Evolutionary conservation across 1,140 invertebrate species (phyloP).

Genomic region (Psix sp.): DNA sequence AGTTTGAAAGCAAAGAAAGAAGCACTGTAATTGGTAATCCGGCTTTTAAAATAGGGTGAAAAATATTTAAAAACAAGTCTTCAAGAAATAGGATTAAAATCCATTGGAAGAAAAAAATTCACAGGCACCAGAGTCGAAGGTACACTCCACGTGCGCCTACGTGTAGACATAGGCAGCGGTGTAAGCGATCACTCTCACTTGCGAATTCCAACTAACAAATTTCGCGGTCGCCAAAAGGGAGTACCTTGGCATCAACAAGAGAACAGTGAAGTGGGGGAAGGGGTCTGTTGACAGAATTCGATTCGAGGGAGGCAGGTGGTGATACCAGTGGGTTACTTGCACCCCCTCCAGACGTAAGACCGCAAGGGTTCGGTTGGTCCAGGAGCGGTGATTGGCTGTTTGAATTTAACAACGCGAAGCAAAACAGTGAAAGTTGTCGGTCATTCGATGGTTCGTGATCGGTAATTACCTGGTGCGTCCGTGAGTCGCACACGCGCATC

Average conservation of each 20-base stretch:
- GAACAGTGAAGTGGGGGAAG: not conserved
- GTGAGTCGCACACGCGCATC: slow-evolving; percentile 15
- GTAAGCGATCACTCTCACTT: slow-evolving; percentile 44
- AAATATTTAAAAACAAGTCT: not conserved
- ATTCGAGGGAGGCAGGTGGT: too few relatives aligned
- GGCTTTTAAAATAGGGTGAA: too few relatives aligned
- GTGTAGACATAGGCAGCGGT: slow-evolving; percentile 18
- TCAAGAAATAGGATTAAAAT: not conserved
- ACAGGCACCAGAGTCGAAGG: slow-evolving; percentile 32
- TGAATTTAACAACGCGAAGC: slow-evolving; percentile 16
- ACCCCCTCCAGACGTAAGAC: not conserved
- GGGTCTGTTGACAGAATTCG: slow-evolving; percentile 3
- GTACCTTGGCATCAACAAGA: not conserved
- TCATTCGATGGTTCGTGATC: slow-evolving; percentile 26
- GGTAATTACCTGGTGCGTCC: slow-evolving; percentile 18
- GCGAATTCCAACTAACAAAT: slow-evolving; percentile 46
- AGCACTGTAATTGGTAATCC: too few relatives aligned
- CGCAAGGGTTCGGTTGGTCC: not conserved
- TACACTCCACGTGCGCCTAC: slow-evolving; percentile 43
- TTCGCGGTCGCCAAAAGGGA: slow-evolving; percentile 28
- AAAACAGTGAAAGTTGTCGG: slow-evolving; percentile 45
- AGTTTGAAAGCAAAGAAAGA: too few relatives aligned
- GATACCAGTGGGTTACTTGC: too few relatives aligned
- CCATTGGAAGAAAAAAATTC: slow-evolving; percentile 12
- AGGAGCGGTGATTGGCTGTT: slow-evolving; percentile 6